A percentile compares a stretch with the other conserved stretches of the same genome.
Conservation (phyloP, 2,113 vertebrate species). For the Urocolius indicus region DNA sequence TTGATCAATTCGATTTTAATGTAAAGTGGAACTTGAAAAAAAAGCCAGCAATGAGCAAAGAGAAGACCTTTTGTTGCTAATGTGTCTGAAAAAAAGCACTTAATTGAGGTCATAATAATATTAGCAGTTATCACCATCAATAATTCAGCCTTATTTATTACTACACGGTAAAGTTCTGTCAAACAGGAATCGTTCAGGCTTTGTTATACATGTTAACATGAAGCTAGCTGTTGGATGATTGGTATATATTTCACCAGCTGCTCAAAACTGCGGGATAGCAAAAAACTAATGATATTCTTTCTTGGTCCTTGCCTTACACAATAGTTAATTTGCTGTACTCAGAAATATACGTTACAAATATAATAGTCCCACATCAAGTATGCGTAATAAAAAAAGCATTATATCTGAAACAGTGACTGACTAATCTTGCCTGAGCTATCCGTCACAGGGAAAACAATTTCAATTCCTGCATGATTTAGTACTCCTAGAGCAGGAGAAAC, state of each 20-base stretch:
- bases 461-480: slow-evolving; percentile 56
- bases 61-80: slow-evolving; percentile 85
- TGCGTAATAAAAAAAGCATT: slow-evolving; percentile 39
- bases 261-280: slow-evolving; percentile 59
- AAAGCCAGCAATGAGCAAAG: slow-evolving; percentile 60
- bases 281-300: slow-evolving; percentile 40
- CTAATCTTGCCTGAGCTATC: slow-evolving; percentile 60
- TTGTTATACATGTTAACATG: slow-evolving; percentile 72
- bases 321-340: slow-evolving; percentile 23
- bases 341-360: slow-evolving; percentile 23
- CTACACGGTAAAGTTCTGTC: slow-evolving; percentile 78
- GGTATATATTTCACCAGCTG: slow-evolving; percentile 72
- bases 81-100: slow-evolving; percentile 82
- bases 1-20: slow-evolving; percentile 94
- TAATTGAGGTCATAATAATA: slow-evolving; percentile 89
- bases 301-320: slow-evolving; percentile 50
- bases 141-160: slow-evolving; percentile 86
- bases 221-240: slow-evolving; percentile 61
- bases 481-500: slow-evolving; percentile 21
- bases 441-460: slow-evolving; percentile 60
- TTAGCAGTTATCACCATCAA: slow-evolving; percentile 84
- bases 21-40: slow-evolving; percentile 79
- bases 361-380: neutral
- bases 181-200: slow-evolving; percentile 58
- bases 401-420: slow-evolving; percentile 55